These are phyloP conservation scores for Xanthostigma xanthostigma DNA, from an alignment of 2,888 invertebrate genomes.

Conservation along the genomic window DNA sequence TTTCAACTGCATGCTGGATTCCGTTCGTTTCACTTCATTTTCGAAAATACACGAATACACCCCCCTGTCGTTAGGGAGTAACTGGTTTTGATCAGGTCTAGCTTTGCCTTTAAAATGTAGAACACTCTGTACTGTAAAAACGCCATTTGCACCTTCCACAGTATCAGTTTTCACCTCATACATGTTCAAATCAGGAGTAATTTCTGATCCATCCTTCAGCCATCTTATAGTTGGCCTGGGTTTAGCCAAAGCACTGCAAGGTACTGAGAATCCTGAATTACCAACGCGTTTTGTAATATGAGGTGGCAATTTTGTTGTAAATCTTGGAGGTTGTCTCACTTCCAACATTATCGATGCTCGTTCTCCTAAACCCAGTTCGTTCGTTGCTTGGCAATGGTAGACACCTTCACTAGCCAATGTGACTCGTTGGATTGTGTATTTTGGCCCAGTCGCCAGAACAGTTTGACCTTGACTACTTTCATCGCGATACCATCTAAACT, in stretches of 20 bases:
- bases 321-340: slow-evolving; percentile 78
- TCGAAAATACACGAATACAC: slow-evolving; percentile 77
- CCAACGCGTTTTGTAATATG: slow-evolving; percentile 67
- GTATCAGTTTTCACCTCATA: slow-evolving; percentile 71
- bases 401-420: slow-evolving; percentile 75
- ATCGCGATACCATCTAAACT: slow-evolving; percentile 80
- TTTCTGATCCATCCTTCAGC: slow-evolving; percentile 72
- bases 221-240: slow-evolving; percentile 72
- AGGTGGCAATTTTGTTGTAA: slow-evolving; percentile 67
- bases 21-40: slow-evolving; percentile 77
- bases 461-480: slow-evolving; percentile 47
- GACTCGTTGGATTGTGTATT: slow-evolving; percentile 73
- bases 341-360: slow-evolving; percentile 69
- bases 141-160: slow-evolving; percentile 61
- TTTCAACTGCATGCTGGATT: slow-evolving; percentile 78
- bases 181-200: slow-evolving; percentile 58
- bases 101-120: slow-evolving; percentile 67
- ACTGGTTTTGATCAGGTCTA: slow-evolving; percentile 57
- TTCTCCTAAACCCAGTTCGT: slow-evolving; percentile 77
- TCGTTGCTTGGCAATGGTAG: slow-evolving; percentile 81
- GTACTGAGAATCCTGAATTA: slow-evolving; percentile 62
- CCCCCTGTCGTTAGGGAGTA: slow-evolving; percentile 73
- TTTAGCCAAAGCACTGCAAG: slow-evolving; percentile 78
- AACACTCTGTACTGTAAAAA: slow-evolving; percentile 69
- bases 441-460: slow-evolving; percentile 62